Base-by-base conservation (phyloP, 2,113 vertebrate species). In the Pituophis catenifer region DNA sequence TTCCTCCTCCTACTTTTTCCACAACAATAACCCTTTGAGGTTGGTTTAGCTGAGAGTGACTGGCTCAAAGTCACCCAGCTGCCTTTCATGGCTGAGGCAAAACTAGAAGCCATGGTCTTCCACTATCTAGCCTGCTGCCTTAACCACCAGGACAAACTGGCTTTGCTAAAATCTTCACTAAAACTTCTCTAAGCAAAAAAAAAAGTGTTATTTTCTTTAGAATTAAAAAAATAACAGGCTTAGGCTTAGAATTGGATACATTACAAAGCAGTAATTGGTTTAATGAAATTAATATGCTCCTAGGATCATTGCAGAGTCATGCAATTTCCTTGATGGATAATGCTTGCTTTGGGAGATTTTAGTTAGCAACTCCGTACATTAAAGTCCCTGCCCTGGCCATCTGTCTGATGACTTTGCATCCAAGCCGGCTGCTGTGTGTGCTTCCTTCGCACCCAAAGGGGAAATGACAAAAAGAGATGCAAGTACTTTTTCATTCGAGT, bases 241-340 rank as follows among this genome's bases (percentile, higher is more conserved):
- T 92, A 58, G 92, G 57, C 24, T 53, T 38, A 86, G 54, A 90
- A 93, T 52, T 93, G 58, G 70, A 90, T 90, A 93, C 88, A 93
- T 53, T 89, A 90, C 92, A 93, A 90, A 90, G 55, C 55, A 86
- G 54, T 75, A 90, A 90, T 90, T 93, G 75, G 59, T 86, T 90
- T 90, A 93, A 93, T 93, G 89, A 55, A 86, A 93, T 93, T 93
- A 93, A 93, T 93, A 90, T 90, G 88, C 87, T 89, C 87, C 70
- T 93, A 90, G 48, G 89, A 93, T 90, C 89, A 86, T 86, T 21
- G 8, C 23, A 19, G 89, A 90, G 55, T 48, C 92, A 93, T 58
- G 86, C 70, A 86, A 90, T 93, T 93, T 93, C 62, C 44, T 86
- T 93, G 89, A 90, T 86, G 92, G 88, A 93, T 93, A 93, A 93